Evolutionary conservation across 2,113 vertebrate species (phyloP), one percentile per base, ranked within the genome.

Genomic region (Chitala chitala): DNA sequence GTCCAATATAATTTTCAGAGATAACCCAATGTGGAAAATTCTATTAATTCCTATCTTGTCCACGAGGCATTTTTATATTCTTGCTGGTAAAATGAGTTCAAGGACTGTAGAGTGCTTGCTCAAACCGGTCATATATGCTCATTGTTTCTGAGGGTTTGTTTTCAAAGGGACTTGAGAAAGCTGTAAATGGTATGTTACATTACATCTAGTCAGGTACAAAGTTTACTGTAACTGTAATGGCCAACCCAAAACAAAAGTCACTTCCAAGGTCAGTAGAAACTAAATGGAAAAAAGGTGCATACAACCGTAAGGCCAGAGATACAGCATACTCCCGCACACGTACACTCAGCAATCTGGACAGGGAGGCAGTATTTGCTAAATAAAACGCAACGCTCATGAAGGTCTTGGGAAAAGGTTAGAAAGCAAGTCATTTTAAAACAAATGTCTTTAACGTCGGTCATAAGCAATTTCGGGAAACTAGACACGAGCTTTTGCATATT

Each of bases 41-140:
- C 15, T 68, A 44, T 69, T 75, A 75, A 68, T 55, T 65, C 31
- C 38, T 42, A 3, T 20, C 36, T 20, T 68, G 5, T 54, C 50
- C 15, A 44, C 10, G 22, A 4, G 22, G 33, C 15, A 3, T 22
- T 59, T 31, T 53, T 20, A 9, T 63, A 33, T 2, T n/a, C 53
- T 2, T 13, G 24, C 3, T 53, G 33, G 73, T 22, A 65, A 3
- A 44, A 36, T 5, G 1, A 17, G 44, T 29, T 22, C 7, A 64
- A 13, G 26, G 31, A 5, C 72, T 65, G 44, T 26, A 29, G 3
- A 29, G 15, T 12, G 72, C 17, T 53, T 24, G 50, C 2, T 22
- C 15, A 7, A 44, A 22, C 26, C 48, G 24, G 12, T 65, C 13
- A n/a, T 5, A 33, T 33, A 42, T 2, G 15, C 24, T 20, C 3